phyloP scores from a whole-genome alignment of 2,888 invertebrate genomes.

The Baronia brevicornis region DNA sequence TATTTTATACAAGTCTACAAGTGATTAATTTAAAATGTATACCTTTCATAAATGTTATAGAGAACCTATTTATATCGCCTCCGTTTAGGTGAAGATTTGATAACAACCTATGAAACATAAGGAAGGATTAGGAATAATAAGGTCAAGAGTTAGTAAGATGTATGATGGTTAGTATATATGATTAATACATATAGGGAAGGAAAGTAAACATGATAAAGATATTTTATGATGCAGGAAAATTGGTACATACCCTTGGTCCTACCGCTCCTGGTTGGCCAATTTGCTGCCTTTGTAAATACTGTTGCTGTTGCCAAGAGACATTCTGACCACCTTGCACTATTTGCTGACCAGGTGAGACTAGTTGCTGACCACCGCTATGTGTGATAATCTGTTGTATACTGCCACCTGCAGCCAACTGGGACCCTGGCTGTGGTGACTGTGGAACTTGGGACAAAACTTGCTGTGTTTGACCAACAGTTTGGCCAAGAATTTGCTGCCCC shows the following conservation, averaged over 20 bases:
- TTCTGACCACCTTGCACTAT: slow-evolving; percentile 64
- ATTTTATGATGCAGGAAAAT: slow-evolving; percentile 13
- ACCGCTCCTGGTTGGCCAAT: slow-evolving; percentile 69
- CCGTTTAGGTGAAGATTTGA: too few species aligned
- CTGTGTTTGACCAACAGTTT: slow-evolving; percentile 53
- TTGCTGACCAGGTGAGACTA: slow-evolving; percentile 63
- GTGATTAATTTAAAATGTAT: too few species aligned
- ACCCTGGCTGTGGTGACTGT: slow-evolving; percentile 55
- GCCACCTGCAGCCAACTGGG: slow-evolving; percentile 45
- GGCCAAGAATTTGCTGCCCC: slow-evolving; percentile 65
- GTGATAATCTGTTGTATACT: slow-evolving; percentile 71
- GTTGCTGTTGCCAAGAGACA: slow-evolving; percentile 69
- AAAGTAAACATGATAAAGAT: slow-evolving; percentile 13
- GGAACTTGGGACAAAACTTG: slow-evolving; percentile 62
- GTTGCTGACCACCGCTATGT: slow-evolving; percentile 65
- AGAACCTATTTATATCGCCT: too few species aligned
- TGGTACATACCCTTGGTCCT: slow-evolving; percentile 59
- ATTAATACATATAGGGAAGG: too few species aligned
- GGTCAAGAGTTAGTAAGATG: too few species aligned
- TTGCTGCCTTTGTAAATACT: slow-evolving; percentile 68
- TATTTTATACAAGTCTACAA: too few species aligned
- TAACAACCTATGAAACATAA: too few species aligned
- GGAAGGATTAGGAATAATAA: too few species aligned
- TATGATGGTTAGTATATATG: too few species aligned
- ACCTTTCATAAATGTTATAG: too few species aligned